Conservation (phyloP, 2,888 invertebrate genomes). For the Gibbula magus region DNA sequence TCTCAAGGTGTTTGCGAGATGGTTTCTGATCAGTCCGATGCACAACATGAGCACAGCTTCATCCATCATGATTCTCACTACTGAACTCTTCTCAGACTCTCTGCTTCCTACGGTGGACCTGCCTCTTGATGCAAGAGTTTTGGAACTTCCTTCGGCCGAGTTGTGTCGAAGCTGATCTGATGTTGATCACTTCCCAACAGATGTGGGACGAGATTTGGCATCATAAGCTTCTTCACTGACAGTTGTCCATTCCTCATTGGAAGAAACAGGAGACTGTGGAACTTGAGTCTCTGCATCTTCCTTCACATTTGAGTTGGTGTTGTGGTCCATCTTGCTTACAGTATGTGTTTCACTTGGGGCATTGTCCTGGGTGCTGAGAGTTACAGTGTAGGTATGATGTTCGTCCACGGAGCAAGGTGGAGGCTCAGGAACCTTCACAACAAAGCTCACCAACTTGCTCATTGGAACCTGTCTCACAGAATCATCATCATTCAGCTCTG, state of each 20-base stretch:
- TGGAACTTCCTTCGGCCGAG: constrained; percentile 13
- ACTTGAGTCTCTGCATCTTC: neutral
- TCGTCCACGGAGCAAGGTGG: constrained; percentile 47
- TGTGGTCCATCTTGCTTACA: constrained; percentile 37
- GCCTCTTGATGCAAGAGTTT: constrained; percentile 25
- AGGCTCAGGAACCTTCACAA: constrained; percentile 50
- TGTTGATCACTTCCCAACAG: constrained; percentile 35
- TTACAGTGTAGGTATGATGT: constrained; percentile 14
- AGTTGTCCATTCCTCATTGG: constrained; percentile 64
- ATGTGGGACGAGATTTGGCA: constrained; percentile 42
- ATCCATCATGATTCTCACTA: constrained; percentile 35
- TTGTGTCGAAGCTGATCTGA: constrained; percentile 28
- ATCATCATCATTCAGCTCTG: constrained; percentile 45
- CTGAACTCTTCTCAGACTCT: constrained; percentile 31
- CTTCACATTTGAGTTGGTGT: neutral
- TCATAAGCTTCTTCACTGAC: constrained; percentile 61
- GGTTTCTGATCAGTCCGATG: no score
- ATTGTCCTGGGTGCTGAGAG: neutral
- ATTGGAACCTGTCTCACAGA: constrained; percentile 24
- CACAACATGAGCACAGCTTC: no score
- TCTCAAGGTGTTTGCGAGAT: no score
- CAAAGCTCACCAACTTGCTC: constrained; percentile 41
- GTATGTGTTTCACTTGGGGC: constrained; percentile 2
- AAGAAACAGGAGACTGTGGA: constrained; percentile 20
- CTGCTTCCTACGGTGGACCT: constrained; percentile 36